phyloP scores from a whole-genome alignment of 1,140 invertebrate genomes.

The Sycophaga agraensis region DNA sequence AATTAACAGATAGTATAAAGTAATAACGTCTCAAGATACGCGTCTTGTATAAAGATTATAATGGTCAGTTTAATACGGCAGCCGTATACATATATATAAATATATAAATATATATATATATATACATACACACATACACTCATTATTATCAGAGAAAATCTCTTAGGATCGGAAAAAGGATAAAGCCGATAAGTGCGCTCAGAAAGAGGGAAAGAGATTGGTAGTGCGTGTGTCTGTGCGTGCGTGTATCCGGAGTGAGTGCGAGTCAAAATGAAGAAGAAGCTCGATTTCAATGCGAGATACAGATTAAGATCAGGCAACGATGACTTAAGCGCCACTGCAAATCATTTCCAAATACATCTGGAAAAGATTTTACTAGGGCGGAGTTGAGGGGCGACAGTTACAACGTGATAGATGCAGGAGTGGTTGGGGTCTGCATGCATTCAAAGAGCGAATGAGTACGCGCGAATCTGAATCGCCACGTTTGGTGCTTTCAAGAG shows the following conservation, averaged over 20 bases:
- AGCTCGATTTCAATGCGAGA: too few relatives aligned
- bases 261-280: too few relatives aligned
- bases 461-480: constrained; percentile 41
- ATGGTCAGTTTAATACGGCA: constrained; percentile 25
- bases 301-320: too few relatives aligned
- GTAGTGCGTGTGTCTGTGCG: constrained; percentile 22
- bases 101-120: constrained; percentile 32
- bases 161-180: constrained; percentile 30
- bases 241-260: constrained; percentile 36
- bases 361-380: too few relatives aligned
- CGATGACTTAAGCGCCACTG: too few relatives aligned
- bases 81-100: constrained; percentile 4
- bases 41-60: constrained; percentile 27
- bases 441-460: not conserved
- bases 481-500: constrained; percentile 57
- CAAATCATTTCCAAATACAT: too few relatives aligned
- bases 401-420: too few relatives aligned
- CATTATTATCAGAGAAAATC: constrained; percentile 36
- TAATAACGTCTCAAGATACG: constrained; percentile 14
- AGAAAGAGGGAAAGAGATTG: constrained; percentile 24
- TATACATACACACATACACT: constrained; percentile 14
- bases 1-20: too few relatives aligned
- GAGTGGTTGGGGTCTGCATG: too few relatives aligned
- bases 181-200: constrained; percentile 25
- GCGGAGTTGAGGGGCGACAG: too few relatives aligned